A percentile compares a stretch with the other conserved stretches of the same genome.
Conservation (phyloP, 2,113 vertebrate species). For the Prietella phreatophila region DNA sequence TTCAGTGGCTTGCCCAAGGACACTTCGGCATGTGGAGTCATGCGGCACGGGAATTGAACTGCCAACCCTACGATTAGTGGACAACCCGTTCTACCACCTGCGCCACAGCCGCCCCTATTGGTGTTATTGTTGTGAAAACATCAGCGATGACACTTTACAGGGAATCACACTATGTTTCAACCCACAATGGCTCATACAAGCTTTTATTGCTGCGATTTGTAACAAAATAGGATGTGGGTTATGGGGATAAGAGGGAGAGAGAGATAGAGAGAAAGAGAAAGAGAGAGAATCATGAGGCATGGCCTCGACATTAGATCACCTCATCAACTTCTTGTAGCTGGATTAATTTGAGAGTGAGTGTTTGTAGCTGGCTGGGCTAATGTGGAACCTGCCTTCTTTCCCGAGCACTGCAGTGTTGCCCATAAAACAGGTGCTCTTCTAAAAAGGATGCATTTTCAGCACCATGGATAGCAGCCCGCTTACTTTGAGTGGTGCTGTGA, state of each 20-base stretch:
- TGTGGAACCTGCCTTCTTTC: background rate
- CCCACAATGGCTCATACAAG: background rate
- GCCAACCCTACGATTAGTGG: too few species aligned
- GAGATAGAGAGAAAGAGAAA: background rate
- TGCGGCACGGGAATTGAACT: too few species aligned
- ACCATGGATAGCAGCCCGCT: background rate
- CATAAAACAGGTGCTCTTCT: background rate
- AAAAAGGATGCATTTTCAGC: background rate
- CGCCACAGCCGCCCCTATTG: too few species aligned
- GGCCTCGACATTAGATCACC: slow-evolving; percentile 4
- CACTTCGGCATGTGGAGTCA: too few species aligned
- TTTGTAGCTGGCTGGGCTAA: background rate
- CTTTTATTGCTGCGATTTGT: background rate
- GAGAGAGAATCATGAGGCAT: slow-evolving; percentile 8
- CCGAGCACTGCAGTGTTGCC: background rate
- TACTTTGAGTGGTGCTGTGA: background rate
- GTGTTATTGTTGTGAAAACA: background rate
- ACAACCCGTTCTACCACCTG: too few species aligned
- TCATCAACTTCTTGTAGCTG: slow-evolving; percentile 15
- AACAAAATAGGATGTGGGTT: background rate
- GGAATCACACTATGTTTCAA: background rate
- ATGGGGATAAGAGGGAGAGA: too few species aligned
- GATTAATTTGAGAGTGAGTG: slow-evolving; percentile 7
- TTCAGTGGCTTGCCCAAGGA: too few species aligned
- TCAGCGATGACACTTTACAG: background rate